phyloP scores from a whole-genome alignment of 2,113 vertebrate genomes.

The Apteryx owenii region DNA sequence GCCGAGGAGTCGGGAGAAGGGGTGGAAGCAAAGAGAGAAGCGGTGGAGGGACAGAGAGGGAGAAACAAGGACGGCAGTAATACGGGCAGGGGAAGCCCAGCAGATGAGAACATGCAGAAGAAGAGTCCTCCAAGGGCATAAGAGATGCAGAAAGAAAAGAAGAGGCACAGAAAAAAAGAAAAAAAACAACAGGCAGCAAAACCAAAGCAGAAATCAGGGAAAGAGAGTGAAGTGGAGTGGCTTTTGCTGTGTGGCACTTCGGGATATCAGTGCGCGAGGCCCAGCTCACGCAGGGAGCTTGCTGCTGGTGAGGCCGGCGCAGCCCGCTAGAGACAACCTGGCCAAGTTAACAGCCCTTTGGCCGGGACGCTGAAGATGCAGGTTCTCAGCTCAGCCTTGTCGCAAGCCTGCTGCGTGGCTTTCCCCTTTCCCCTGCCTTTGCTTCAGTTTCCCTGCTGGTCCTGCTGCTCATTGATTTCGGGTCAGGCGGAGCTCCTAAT shows the following conservation, averaged over 20 bases:
- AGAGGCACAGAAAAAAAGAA: neutral
- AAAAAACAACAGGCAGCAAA: no score
- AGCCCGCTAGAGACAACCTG: neutral
- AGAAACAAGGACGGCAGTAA: neutral
- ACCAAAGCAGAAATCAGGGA: neutral
- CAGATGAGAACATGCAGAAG: fast-evolving
- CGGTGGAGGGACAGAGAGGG: no score
- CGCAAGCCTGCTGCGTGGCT: neutral
- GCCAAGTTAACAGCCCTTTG: neutral
- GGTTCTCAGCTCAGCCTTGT: no score
- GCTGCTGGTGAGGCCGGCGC: neutral
- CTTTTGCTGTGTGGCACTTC: no score
- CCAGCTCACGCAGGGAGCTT: neutral
- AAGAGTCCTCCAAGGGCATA: neutral
- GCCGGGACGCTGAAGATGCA: neutral
- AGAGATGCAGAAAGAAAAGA: neutral
- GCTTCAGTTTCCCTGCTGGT: neutral
- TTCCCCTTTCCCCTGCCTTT: neutral
- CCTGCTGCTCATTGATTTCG: neutral
- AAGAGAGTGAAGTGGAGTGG: no score
- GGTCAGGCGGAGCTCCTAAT: neutral
- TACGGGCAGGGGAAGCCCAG: neutral
- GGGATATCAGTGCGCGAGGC: neutral
- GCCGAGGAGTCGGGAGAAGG: neutral
- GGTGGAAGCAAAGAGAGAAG: neutral